These are phyloP conservation scores for Tupiocoris notatus DNA, from an alignment of 2,888 invertebrate genomes.

Conservation along the genomic window DNA sequence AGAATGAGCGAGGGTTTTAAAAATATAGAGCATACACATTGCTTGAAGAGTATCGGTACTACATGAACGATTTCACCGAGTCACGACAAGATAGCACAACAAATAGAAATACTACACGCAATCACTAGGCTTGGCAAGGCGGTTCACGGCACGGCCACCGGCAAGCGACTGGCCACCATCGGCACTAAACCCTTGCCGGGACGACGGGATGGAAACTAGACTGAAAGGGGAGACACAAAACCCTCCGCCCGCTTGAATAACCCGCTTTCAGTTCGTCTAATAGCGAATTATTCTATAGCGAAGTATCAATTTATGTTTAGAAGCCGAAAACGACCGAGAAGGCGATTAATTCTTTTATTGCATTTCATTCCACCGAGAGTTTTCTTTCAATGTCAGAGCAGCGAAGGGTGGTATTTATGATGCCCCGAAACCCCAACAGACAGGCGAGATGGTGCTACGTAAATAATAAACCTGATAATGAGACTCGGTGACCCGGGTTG, in stretches of 20 bases:
- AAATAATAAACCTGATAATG: background rate
- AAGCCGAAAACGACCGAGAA: too few relatives aligned
- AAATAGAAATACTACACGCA: background rate
- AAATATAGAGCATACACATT: background rate
- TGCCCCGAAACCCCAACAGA: too few relatives aligned
- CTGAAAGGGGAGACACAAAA: background rate
- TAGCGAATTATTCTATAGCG: background rate
- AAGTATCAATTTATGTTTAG: too few relatives aligned
- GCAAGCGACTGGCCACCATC: conserved; percentile 32
- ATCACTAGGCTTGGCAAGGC: background rate
- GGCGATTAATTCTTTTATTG: too few relatives aligned
- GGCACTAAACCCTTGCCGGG: background rate
- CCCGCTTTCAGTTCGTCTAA: background rate
- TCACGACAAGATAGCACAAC: background rate
- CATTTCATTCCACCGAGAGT: too few relatives aligned
- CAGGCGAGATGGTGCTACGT: too few relatives aligned
- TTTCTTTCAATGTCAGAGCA: too few relatives aligned
- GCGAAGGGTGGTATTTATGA: too few relatives aligned
- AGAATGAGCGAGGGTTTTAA: background rate
- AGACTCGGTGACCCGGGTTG: background rate
- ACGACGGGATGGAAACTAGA: background rate
- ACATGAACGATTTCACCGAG: background rate
- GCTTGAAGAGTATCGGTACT: background rate
- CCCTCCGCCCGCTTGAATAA: background rate
- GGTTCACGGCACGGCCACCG: conserved; percentile 27